These are phyloP conservation scores for Ochotona curzoniae DNA, from an alignment of 2,113 vertebrate genomes.

Conservation along the genomic window DNA sequence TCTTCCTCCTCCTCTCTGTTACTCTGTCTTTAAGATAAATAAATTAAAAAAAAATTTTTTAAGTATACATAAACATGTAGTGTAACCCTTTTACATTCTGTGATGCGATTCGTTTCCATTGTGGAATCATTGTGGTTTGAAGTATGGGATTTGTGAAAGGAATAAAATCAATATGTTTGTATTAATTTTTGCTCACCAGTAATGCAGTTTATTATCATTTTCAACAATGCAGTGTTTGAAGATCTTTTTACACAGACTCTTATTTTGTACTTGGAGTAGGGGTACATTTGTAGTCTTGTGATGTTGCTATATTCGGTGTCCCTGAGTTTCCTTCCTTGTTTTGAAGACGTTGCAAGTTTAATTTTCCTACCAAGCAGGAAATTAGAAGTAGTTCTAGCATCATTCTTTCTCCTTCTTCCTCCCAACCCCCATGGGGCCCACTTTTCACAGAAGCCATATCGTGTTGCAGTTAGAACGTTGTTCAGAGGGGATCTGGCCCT, in stretches of 20 bases:
- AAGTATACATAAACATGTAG: neutral
- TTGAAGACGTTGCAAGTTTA: neutral
- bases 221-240: conserved; percentile 20
- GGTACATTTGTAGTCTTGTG: neutral
- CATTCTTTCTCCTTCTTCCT: neutral
- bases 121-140: conserved; percentile 24
- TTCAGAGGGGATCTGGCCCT: neutral
- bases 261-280: neutral
- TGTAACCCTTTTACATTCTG: conserved; percentile 39
- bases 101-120: conserved; percentile 18
- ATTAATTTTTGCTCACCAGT: conserved; percentile 60
- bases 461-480: neutral
- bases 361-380: conserved; percentile 39
- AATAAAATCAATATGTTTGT: conserved; percentile 31
- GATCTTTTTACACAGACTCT: neutral
- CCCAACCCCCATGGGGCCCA: neutral
- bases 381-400: neutral
- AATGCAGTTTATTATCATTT: conserved; percentile 35
- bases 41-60: too few species aligned
- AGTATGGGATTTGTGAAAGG: neutral
- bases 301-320: neutral
- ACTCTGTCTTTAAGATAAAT: too few species aligned
- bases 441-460: neutral
- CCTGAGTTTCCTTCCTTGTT: conserved; percentile 19
- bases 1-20: too few species aligned